Conservation (phyloP, 2,888 invertebrate genomes). For the Sinelater perroti region DNA sequence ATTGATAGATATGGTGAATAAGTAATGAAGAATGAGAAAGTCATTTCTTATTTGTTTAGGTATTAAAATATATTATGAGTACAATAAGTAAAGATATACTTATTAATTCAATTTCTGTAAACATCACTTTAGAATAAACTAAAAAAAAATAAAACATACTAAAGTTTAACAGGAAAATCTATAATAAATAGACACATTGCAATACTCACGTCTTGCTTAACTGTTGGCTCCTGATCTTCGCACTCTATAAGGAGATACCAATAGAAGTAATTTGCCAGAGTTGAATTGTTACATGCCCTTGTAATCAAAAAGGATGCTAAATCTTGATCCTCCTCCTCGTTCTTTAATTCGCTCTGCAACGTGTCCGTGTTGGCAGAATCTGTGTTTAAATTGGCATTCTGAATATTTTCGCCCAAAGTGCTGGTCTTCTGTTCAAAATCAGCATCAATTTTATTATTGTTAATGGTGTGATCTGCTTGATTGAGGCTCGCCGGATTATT, state of each 20-base stretch:
- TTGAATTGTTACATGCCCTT: slow-evolving; percentile 87
- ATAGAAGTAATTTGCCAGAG: slow-evolving; percentile 95
- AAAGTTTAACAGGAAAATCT: too few relatives aligned
- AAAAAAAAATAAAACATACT: too few relatives aligned
- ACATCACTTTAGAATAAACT: too few relatives aligned
- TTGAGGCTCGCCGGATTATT: slow-evolving; percentile 55
- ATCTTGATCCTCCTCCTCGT: slow-evolving; percentile 67
- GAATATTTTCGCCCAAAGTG: slow-evolving; percentile 52
- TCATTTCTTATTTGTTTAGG: too few relatives aligned
- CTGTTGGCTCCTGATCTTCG: slow-evolving; percentile 81
- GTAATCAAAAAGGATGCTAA: slow-evolving; percentile 90
- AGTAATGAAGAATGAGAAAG: too few relatives aligned
- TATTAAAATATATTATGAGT: too few relatives aligned
- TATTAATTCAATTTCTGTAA: too few relatives aligned
- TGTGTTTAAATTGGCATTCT: slow-evolving; percentile 52
- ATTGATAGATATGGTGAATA: too few relatives aligned
- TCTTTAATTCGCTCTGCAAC: slow-evolving; percentile 60
- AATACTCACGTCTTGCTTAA: slow-evolving; percentile 71
- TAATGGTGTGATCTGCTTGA: slow-evolving; percentile 55
- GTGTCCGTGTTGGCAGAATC: slow-evolving; percentile 64
- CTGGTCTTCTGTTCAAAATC: slow-evolving; percentile 47
- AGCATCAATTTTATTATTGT: slow-evolving; percentile 54
- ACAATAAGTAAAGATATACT: too few relatives aligned
- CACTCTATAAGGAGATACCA: slow-evolving; percentile 97
- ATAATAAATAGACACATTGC: too few relatives aligned